A percentile compares a stretch with the other conserved stretches of the same genome.
Evolutionary conservation across 2,113 vertebrate species (phyloP).

Genomic region (Corapipo altera): DNA sequence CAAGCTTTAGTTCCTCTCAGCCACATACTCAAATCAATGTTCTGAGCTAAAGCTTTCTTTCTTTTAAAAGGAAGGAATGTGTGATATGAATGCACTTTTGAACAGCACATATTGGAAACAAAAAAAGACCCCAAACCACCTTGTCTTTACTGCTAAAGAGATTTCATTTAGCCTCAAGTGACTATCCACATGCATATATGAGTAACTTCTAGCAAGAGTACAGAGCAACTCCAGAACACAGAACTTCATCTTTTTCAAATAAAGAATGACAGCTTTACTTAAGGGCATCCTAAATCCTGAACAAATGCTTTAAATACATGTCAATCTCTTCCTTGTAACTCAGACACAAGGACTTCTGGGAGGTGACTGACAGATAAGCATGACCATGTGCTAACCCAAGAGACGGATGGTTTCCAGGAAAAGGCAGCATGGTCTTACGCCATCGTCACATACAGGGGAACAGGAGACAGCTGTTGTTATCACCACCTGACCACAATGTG

Average conservation of each 20-base stretch:
- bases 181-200: not conserved
- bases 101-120: not conserved
- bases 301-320: not conserved
- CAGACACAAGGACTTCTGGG: not conserved
- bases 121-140: not conserved
- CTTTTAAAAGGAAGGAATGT: not conserved
- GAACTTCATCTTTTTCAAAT: not conserved
- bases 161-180: not conserved
- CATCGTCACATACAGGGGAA: not conserved
- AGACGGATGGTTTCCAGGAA: not conserved
- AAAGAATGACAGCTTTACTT: not conserved
- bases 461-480: not conserved
- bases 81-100: not conserved
- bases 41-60: not conserved
- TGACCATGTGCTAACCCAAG: not conserved
- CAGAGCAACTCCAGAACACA: not conserved
- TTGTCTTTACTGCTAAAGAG: not conserved
- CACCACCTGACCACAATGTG: not conserved
- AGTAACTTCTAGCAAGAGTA: not conserved
- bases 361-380: not conserved
- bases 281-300: not conserved
- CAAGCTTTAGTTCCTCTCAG: not conserved
- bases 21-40: not conserved
- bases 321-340: not conserved
- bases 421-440: not conserved